These are phyloP conservation scores for Boulengeromyrus knoepffleri DNA, from an alignment of 2,113 vertebrate species.

Conservation along the genomic window DNA sequence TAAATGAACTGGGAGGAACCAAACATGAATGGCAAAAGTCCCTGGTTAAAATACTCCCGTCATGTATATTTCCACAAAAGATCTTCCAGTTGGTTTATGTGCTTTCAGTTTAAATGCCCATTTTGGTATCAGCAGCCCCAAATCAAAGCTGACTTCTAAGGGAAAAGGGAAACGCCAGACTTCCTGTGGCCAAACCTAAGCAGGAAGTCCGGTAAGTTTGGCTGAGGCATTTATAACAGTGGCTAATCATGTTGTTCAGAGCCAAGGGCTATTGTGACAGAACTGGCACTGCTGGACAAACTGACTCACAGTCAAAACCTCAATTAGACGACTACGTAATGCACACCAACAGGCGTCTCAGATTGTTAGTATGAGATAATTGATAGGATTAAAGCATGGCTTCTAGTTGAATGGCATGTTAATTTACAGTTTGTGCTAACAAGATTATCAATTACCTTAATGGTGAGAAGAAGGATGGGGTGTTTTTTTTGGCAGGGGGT, in stretches of 20 bases:
- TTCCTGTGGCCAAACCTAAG: not conserved
- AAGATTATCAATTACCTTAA: conserved; percentile 3
- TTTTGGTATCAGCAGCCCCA: not conserved
- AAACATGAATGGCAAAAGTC: not conserved
- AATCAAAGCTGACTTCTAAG: conserved; percentile 3
- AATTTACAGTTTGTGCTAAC: conserved; percentile 10
- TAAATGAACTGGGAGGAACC: conserved; percentile 28
- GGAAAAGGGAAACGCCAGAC: not conserved
- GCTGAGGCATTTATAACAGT: not conserved
- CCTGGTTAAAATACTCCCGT: conserved; percentile 20
- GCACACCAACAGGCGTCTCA: not conserved
- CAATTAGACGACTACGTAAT: not conserved
- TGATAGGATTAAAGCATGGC: not conserved
- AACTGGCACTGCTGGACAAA: not conserved
- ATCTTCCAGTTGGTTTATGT: not conserved
- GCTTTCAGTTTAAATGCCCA: not conserved
- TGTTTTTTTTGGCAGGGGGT: not conserved
- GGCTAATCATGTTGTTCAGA: not conserved
- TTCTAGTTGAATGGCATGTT: not conserved
- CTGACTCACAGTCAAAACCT: not conserved
- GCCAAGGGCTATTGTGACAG: not conserved
- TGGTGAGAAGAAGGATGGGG: not conserved
- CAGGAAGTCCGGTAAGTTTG: not conserved
- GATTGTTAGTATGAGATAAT: not conserved
- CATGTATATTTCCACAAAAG: conserved; percentile 15